Conservation (phyloP, 2,797 vertebrate species). For the Lagocephalus sceleratus region DNA sequence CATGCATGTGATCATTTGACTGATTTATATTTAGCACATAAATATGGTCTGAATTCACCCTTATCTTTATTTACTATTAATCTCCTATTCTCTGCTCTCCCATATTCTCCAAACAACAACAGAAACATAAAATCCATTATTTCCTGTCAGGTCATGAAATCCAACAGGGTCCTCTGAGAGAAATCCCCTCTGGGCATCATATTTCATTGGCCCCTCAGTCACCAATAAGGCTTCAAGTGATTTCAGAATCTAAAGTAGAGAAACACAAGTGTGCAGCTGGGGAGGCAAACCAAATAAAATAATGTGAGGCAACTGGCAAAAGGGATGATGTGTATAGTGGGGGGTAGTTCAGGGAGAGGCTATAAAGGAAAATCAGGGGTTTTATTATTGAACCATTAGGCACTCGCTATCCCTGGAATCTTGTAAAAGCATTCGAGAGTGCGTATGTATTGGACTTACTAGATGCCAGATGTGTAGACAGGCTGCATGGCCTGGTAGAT, state of each 20-base stretch:
- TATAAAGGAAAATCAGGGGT: slow-evolving; percentile 53
- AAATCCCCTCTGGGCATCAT: slow-evolving; percentile 45
- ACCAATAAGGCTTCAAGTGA: slow-evolving; percentile 53
- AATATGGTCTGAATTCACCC: too few species aligned
- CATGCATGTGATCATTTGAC: too few species aligned
- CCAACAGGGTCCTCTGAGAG: slow-evolving; percentile 37
- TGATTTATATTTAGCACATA: too few species aligned
- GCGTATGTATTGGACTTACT: slow-evolving; percentile 79
- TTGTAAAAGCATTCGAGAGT: slow-evolving; percentile 51
- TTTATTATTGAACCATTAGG: slow-evolving; percentile 54
- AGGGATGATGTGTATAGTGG: slow-evolving; percentile 31
- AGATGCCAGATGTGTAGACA: slow-evolving; percentile 98
- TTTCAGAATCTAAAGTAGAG: slow-evolving; percentile 36
- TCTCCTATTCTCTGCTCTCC: slow-evolving; percentile 6
- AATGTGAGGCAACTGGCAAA: slow-evolving; percentile 38
- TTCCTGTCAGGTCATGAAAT: slow-evolving; percentile 53
- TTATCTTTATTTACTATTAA: background rate
- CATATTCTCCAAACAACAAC: slow-evolving; percentile 35
- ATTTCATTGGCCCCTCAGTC: slow-evolving; percentile 52
- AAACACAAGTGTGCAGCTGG: slow-evolving; percentile 54
- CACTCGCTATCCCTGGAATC: slow-evolving; percentile 54
- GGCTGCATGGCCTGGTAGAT: slow-evolving; percentile 99
- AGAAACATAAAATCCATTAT: slow-evolving; percentile 41
- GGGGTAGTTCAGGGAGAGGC: slow-evolving; percentile 27
- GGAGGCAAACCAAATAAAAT: slow-evolving; percentile 59